Base-by-base conservation (phyloP, 2,888 invertebrate genomes). In the Dryomyza anilis region DNA sequence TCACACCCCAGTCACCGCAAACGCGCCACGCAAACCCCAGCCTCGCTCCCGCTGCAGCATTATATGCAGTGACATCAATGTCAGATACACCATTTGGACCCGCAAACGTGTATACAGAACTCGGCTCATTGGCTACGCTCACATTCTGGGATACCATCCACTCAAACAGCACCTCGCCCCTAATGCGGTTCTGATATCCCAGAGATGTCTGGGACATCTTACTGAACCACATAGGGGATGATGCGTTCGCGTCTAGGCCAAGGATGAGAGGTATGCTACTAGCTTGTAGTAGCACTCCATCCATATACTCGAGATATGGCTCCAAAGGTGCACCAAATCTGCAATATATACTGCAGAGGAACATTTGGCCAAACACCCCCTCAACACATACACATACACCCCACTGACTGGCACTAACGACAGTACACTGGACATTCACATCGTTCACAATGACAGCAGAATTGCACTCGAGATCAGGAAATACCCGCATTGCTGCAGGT, bases 331-430 rank as follows among this genome's bases (percentile, higher is more conserved):
- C 27, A 23, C 36, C 25, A 16, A 56, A 67, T 29, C 53, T 57
- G 52, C 67, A 69, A 64, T 67, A 69, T 23, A 65, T 57, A 48
- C 60, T 39, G 53, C 25, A 19, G n/a, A 66, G 45, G 16, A 63
- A 61, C 56, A 59, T n/a, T 50, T 36, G 39, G 53, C 68, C 67
- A 67, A 61, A 69, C 10, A 56, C 29, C 21, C 67, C 69, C 14
- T 60, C 57, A 19, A 68, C 63, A 23, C 60, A 55, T 29, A 70
- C 65, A 62, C 67, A 67, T 57, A 70, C 68, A 7, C 70, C 70
- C 52, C 45, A 60, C 0, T 67, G 63, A 10, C 67, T 67, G 30
- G 19, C 36, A 21, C 39, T 63, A 0, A 67, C 30, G 0, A 64
- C 64, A 39, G 65, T 65, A 29, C 61, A 67, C 48, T 64, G 64